Base-by-base conservation (phyloP, 2,888 invertebrate genomes). In the Melangyna quadrimaculata region DNA sequence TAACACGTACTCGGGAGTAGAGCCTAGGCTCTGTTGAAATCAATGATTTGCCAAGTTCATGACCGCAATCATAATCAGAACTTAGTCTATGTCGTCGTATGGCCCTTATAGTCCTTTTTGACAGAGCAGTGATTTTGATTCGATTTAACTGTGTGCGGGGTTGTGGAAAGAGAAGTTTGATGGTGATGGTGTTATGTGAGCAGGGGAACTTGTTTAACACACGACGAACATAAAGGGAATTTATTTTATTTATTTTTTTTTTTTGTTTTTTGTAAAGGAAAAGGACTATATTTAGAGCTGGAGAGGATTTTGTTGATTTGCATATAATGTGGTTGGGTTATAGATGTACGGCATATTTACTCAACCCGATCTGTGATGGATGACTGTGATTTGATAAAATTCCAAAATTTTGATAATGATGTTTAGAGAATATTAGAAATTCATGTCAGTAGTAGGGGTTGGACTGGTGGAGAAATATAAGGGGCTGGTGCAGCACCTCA, bases 31-130 rank as follows among this genome's bases (percentile, higher is more conserved):
- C 81, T 81, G 86, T 78, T 45, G 86, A 86, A 86, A 86, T 86
- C 86, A 86, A 86, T 86, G 86, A 86, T 81, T 86, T 78, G 77
- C 77, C 86, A 86, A 81, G 81, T 86, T 86, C 86, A 86, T 86
- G 86, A 86, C 86, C 86, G 86, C 86, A 86, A 86, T 86, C 86
- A 86, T 86, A 86, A 86, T 86, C 86, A 86, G 81, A 81, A 77
- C 72, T 70, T 57, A 35, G 57, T 57, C 32, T 19, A 22, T 19
- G 57, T 57, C 32, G 55, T 84, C 71, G 69, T 65, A 43, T 67
- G 32, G 61, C 55, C 12, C 61, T 65, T 53, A 32, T 55, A 24
- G 40, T 61, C 35, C 72, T 37, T 37, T 35, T 63, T 70, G 59
- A 40, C 65, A 53, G 61, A 73, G 86, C 86, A 81, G 81, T 86